Evolutionary conservation across 2,888 invertebrate genomes (phyloP).

Genomic region (Dromius quadrimaculatus): DNA sequence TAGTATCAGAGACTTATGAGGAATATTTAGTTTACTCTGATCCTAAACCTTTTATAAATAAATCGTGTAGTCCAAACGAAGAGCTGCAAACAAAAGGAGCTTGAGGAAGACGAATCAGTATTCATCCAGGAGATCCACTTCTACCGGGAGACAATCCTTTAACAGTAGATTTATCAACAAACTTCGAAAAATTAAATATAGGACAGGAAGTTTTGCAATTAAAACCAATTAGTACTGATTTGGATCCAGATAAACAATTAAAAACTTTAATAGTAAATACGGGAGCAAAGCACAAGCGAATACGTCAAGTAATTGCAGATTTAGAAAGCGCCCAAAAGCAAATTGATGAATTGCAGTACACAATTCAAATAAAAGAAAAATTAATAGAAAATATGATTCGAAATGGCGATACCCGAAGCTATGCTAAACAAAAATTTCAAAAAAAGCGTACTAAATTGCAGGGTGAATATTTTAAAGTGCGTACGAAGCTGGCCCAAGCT

Average conservation of each 20-base stretch:
- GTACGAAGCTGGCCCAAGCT: constrained; percentile 70
- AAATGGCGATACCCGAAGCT: constrained; percentile 71
- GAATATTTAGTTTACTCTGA: constrained; percentile 68
- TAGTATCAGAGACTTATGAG: constrained; percentile 73
- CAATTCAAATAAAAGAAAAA: constrained; percentile 80
- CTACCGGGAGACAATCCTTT: constrained; percentile 36
- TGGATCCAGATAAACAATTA: constrained; percentile 68
- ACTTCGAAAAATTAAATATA: constrained; percentile 44
- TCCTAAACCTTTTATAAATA: neutral
- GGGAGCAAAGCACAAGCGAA: constrained; percentile 64
- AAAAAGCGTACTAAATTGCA: constrained; percentile 74
- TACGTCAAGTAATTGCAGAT: constrained; percentile 68
- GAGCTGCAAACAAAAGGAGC: constrained; percentile 61
- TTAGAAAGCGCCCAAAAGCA: constrained; percentile 77
- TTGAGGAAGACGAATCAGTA: constrained; percentile 64
- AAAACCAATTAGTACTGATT: constrained; percentile 61
- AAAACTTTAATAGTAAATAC: constrained; percentile 67
- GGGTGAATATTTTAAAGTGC: constrained; percentile 72
- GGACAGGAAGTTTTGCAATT: constrained; percentile 34
- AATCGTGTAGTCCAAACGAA: constrained; percentile 33
- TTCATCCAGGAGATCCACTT: constrained; percentile 62
- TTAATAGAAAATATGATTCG: constrained; percentile 77
- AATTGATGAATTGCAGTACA: constrained; percentile 76
- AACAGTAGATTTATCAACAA: constrained; percentile 12
- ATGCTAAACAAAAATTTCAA: constrained; percentile 72